A percentile compares a stretch with the other conserved stretches of the same genome.
Conservation (phyloP, 2,888 invertebrate species). For the Xanthia togata region DNA sequence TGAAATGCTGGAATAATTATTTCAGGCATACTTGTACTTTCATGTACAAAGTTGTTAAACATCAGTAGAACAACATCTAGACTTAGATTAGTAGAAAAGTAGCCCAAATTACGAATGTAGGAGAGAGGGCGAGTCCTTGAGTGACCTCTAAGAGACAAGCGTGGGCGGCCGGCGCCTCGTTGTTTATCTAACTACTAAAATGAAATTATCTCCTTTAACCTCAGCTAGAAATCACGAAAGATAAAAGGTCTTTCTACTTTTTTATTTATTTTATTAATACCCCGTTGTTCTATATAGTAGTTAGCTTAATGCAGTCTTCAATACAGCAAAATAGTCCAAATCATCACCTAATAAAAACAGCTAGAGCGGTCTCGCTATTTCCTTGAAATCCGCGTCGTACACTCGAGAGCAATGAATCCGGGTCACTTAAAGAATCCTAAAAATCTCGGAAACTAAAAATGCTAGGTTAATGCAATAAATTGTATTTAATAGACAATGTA, state of each 20-base stretch:
- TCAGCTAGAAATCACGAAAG: slow-evolving; percentile 70
- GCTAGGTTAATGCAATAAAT: too few species aligned
- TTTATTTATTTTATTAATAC: slow-evolving; percentile 1
- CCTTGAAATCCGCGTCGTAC: slow-evolving; percentile 13
- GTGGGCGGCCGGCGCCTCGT: slow-evolving; percentile 77
- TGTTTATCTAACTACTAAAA: slow-evolving; percentile 69
- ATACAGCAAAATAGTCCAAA: neutral
- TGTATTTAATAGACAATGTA: too few species aligned
- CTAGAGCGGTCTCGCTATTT: neutral
- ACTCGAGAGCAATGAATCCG: too few species aligned
- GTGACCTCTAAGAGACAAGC: slow-evolving; percentile 75
- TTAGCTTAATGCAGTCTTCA: neutral
- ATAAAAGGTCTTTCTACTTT: slow-evolving; percentile 59
- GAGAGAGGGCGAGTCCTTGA: slow-evolving; percentile 74
- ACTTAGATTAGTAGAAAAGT: slow-evolving; percentile 37
- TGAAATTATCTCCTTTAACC: slow-evolving; percentile 77
- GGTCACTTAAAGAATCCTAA: too few species aligned
- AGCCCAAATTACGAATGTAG: slow-evolving; percentile 62
- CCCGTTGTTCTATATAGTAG: slow-evolving; percentile 1
- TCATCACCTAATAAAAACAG: slow-evolving; percentile 4
- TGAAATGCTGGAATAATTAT: slow-evolving; percentile 10
- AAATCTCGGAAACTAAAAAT: too few species aligned
- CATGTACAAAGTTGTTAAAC: slow-evolving; percentile 12
- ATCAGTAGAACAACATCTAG: too few species aligned
- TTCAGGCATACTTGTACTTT: slow-evolving; percentile 1